Conservation (phyloP, 2,888 invertebrate genomes). For the Camponotus fellah region DNA sequence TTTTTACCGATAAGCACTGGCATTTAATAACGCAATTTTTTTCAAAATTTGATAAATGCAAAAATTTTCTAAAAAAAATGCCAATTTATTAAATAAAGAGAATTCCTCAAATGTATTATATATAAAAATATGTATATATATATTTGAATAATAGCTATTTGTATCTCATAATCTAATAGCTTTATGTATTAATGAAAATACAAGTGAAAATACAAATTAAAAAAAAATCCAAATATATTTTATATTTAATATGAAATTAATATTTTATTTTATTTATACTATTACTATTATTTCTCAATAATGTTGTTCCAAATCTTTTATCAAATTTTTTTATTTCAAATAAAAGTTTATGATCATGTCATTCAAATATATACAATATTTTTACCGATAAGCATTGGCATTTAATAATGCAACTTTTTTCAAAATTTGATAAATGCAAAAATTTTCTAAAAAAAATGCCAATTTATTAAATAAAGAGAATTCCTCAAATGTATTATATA, state of each 20-base stretch:
- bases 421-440: conserved; percentile 3
- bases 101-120: not conserved
- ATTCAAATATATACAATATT: not conserved
- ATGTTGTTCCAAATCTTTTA: not conserved
- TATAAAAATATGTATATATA: not conserved
- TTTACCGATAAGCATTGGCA: not conserved
- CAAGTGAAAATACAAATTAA: not conserved
- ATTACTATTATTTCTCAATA: not conserved
- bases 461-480: not conserved
- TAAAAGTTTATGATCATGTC: not conserved
- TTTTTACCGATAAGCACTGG: not conserved
- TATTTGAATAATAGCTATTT: not conserved
- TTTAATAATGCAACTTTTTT: not conserved
- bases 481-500: not conserved
- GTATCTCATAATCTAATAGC: no score
- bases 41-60: not conserved
- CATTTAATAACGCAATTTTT: not conserved
- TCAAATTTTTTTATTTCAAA: not conserved
- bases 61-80: not conserved
- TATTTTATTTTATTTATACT: not conserved
- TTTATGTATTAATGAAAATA: not conserved
- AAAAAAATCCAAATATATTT: not conserved
- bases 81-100: not conserved
- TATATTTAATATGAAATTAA: not conserved
- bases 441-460: not conserved